Evolutionary conservation across 2,797 vertebrate species (phyloP), one percentile per base, ranked within the genome.

Genomic region (Diglossa cyanea): DNA sequence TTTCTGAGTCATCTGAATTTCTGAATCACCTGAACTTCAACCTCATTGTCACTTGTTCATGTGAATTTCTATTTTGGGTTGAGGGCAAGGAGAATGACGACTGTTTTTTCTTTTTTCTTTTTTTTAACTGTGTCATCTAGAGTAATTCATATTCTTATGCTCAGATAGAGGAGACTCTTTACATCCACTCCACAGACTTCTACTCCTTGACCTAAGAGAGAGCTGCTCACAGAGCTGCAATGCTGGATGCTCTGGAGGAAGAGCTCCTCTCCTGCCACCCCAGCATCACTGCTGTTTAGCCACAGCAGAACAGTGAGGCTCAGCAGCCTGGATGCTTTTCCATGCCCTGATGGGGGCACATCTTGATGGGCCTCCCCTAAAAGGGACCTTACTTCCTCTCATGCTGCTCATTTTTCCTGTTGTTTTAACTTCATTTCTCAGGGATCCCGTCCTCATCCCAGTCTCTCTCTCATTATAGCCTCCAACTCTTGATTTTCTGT

Each of bases 21-120:
- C 87, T 94, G 85, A 96, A 93, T 94, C 90, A 95, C 72, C 33
- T 94, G 93, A 95, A 94, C 76, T 96, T 91, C 78, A 93, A 91
- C 84, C 90, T 83, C 71, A 31, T 66, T 93, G 68, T 90, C 66
- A 40, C 35, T 74, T 79, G 57, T 83, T 72, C 35, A 2, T 30
- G 35, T 54, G 82, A 50, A 58, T 81, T 95, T 95, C 79, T 90
- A 78, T 71, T 92, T 68, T 58, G 66, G 44, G 62, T 51, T 24
- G 11, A 92, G 33, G 50, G 57, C 39, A 75, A 61, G 80, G 61
- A 73, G 25, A 68, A 8, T 30, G 51, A 81, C 0, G 11, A 39
- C 11, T 66, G 17, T 7, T 72, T 31, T 13, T 51, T 61, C 54
- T 60, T 55, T 66, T 54, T 72, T 53, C 66, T 53, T 40, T 18